phyloP scores from a whole-genome alignment of 1,140 invertebrate genomes.

The Orius laevigatus region DNA sequence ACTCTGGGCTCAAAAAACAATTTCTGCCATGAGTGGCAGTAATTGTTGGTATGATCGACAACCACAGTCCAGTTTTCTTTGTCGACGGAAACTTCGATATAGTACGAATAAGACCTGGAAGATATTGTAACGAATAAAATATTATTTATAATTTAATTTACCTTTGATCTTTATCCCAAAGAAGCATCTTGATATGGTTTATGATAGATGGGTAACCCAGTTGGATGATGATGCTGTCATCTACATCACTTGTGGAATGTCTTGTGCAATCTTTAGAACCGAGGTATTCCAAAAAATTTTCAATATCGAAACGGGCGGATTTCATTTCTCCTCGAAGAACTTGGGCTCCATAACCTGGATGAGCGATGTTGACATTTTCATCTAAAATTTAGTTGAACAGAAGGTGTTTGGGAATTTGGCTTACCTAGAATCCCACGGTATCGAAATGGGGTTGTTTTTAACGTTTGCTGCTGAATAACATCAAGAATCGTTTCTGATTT shows the following conservation, averaged over 20 bases:
- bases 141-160: constrained; percentile 21
- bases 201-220: constrained; percentile 77
- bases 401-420: constrained; percentile 20
- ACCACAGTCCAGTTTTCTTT: constrained; percentile 87
- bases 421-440: constrained; percentile 62
- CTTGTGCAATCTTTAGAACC: constrained; percentile 85
- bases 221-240: constrained; percentile 74
- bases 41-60: constrained; percentile 78
- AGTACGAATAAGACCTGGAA: constrained; percentile 84
- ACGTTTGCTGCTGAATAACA: constrained; percentile 73
- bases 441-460: constrained; percentile 56
- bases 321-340: constrained; percentile 78
- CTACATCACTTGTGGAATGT: constrained; percentile 72
- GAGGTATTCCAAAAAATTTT: constrained; percentile 72
- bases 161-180: constrained; percentile 90
- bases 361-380: constrained; percentile 82
- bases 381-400: constrained; percentile 34
- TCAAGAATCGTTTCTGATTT: constrained; percentile 82
- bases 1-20: constrained; percentile 83
- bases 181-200: constrained; percentile 79
- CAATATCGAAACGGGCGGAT: constrained; percentile 69
- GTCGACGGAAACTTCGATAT: constrained; percentile 90
- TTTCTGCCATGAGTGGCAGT: constrained; percentile 91
- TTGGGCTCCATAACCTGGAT: constrained; percentile 53
- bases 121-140: background rate